These are phyloP conservation scores for Patella caerulea DNA, from an alignment of 2,888 invertebrate species.

Conservation along the genomic window DNA sequence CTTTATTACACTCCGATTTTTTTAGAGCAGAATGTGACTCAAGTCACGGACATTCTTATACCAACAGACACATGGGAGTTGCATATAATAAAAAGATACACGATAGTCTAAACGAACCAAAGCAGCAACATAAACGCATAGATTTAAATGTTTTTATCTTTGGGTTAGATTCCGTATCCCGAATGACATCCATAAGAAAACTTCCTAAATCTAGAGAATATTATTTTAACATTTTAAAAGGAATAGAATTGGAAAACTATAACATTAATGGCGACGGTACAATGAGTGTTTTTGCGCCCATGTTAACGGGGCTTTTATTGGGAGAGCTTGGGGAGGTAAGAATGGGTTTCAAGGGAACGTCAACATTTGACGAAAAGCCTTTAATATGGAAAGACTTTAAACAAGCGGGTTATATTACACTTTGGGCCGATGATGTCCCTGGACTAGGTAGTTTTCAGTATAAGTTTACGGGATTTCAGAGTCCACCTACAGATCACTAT, in stretches of 20 bases:
- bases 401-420: conserved; percentile 75
- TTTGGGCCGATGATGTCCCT: conserved; percentile 88
- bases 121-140: background rate
- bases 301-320: conserved; percentile 41
- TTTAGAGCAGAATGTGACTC: conserved; percentile 46
- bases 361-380: conserved; percentile 82
- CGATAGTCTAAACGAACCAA: background rate
- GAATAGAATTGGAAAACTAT: conserved; percentile 45
- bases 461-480: conserved; percentile 86
- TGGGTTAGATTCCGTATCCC: conserved; percentile 88
- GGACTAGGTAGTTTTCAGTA: conserved; percentile 89
- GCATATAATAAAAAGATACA: conserved; percentile 23
- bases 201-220: conserved; percentile 48
- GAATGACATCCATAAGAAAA: conserved; percentile 76
- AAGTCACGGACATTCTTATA: conserved; percentile 74
- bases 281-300: conserved; percentile 45
- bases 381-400: conserved; percentile 87
- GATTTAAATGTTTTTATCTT: conserved; percentile 77
- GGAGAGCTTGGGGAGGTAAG: conserved; percentile 8
- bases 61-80: conserved; percentile 78
- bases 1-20: conserved; percentile 44
- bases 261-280: conserved; percentile 53
- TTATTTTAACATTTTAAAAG: conserved; percentile 38
- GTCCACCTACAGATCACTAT: conserved; percentile 66
- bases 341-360: conserved; percentile 77